Base-by-base conservation (phyloP, 1,140 invertebrate genomes). In the Polypedilum vanderplanki region DNA sequence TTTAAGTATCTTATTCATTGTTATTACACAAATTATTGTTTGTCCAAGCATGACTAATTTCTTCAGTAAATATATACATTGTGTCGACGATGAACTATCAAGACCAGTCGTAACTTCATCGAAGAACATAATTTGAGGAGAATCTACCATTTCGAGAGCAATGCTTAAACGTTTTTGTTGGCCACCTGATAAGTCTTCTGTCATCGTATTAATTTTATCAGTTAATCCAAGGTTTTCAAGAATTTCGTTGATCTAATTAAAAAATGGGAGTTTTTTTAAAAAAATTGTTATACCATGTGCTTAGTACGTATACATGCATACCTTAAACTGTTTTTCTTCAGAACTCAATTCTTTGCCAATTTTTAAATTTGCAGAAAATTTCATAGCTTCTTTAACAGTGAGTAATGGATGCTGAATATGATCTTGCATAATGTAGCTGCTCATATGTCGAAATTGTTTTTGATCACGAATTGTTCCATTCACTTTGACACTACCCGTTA, bases 101-200 rank as follows among this genome's bases (percentile, higher is more conserved):
- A 98, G 84, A 67, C 96, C 94, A 82, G 95, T 97, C 82, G 94
- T 97, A 65, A 95, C 95, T 83, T 98, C 95, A 82, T 98, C 95
- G 76, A 97, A 87, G 79, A 96, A 95, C 85, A 97, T 90, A 41
- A 97, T 87, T 0, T 93, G 92, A 10, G 95, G 95, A 83, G 97
- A 95, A 79, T 90, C 94, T 40, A 96, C 85, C 73, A 93, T 80
- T 83, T 93, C 91, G 46, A 95, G 84, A 2, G 93, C 95, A 75
- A 97, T 94, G 2, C 93, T 90, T 5, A 98, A 83, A 77, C 95
- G 86, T 83, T 96, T 97, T 76, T 88, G 88, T 83, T 97, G 92
- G 3, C 95, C 95, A 10, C 95, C 95, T 3, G 93, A 96, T 12
- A 97, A 84, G 20, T 88, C 84, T 10, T 84, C 85, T 0, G 90